These are phyloP conservation scores for Drosophila rufa DNA, from an alignment of 1,140 invertebrate species.

Conservation along the genomic window DNA sequence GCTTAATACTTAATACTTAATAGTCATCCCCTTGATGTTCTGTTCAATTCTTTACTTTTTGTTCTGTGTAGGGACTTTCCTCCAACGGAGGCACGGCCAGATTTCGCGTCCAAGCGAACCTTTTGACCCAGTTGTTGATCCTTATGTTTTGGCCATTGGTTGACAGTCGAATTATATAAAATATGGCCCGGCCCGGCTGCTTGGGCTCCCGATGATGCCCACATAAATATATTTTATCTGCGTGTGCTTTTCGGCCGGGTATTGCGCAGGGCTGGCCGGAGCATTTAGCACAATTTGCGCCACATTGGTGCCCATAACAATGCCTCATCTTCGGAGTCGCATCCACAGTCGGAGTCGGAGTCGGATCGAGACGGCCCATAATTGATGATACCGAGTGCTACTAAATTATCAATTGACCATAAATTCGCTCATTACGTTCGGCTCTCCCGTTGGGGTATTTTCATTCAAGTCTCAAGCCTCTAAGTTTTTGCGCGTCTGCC, in stretches of 20 bases:
- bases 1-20: no score
- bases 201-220: constrained; percentile 39
- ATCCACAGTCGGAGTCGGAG: constrained; percentile 9
- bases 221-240: constrained; percentile 72
- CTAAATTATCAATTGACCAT: constrained; percentile 85
- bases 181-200: constrained; percentile 6
- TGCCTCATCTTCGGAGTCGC: constrained; percentile 72
- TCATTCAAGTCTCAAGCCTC: constrained; percentile 65
- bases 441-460: constrained; percentile 51
- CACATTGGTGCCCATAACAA: constrained; percentile 84
- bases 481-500: constrained; percentile 47
- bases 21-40: no score
- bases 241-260: constrained; percentile 5
- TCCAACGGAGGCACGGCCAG: not conserved
- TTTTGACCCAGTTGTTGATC: constrained; percentile 57
- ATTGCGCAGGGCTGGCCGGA: constrained; percentile 61
- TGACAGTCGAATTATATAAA: constrained; percentile 65
- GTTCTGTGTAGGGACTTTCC: not conserved
- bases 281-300: constrained; percentile 85
- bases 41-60: not conserved
- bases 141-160: constrained; percentile 43
- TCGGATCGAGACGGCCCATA: constrained; percentile 45
- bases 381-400: constrained; percentile 85
- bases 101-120: constrained; percentile 8
- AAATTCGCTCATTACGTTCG: constrained; percentile 85